Evolutionary conservation across 2,113 vertebrate genomes (phyloP), one percentile per base, ranked within the genome.

Genomic region (Pomatostomus ruficeps): DNA sequence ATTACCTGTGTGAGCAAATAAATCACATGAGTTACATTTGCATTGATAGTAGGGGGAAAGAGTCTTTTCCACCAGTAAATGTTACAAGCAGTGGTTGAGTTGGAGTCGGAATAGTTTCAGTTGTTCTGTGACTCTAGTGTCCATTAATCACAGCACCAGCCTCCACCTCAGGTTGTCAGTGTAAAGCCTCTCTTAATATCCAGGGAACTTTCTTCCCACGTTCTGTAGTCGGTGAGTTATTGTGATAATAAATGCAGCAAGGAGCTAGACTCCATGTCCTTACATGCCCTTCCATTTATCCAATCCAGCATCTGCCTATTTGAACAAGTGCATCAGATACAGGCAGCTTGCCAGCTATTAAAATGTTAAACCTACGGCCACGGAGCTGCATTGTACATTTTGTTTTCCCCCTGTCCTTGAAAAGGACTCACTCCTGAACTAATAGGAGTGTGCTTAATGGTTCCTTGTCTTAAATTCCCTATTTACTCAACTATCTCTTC

Each of bases 241-340:
- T 93, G 93, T 68, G 93, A 67, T 94, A 95, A 96, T 93, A 96
- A 96, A 96, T 95, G 93, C 90, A 86, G 90, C 1, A 15, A 90
- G 93, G 88, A 94, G 93, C 90, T 88, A 93, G 85, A 86, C 91
- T 93, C 80, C 1, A 14, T 96, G 96, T 97, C 96, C 96, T 97
- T 80, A 96, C 61, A 85, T 94, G 93, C 94, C 97, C 96, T 97
- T 90, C 95, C 89, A 73, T 86, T 95, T 94, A 96, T 93, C 97
- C 89, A 89, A 65, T 92, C 95, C 94, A 74, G 92, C 89, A 91
- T 95, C 85, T 95, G 94, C 94, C 91, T 97, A 45, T 95, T 95
- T 71, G 88, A 96, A 84, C 72, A 5, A 95, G 46, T 33, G 91
- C 93, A 97, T 96, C 91, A 94, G 93, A 95, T 92, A 94, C 95